phyloP scores from a whole-genome alignment of 2,797 vertebrate genomes.

The Graptemys geographica region DNA sequence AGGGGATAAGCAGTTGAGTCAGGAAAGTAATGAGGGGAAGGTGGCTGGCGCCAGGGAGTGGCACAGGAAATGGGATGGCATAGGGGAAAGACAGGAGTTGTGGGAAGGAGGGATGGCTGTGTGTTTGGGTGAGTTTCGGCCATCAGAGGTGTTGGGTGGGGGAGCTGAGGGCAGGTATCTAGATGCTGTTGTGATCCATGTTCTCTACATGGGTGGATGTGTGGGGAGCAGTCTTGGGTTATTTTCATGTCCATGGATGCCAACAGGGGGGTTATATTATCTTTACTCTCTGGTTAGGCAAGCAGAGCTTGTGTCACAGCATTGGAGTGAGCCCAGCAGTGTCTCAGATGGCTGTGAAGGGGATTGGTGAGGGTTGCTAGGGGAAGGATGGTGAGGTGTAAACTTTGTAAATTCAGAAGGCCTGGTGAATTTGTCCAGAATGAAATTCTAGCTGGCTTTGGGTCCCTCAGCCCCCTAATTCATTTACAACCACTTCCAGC shows the following conservation, averaged over 20 bases:
- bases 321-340: neutral
- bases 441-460: neutral
- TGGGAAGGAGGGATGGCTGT: too few relatives aligned
- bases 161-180: neutral
- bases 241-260: neutral
- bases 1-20: neutral
- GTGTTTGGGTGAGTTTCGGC: neutral
- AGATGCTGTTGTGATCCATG: neutral
- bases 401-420: neutral
- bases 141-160: neutral
- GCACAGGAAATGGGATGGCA: neutral
- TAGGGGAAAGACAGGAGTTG: neutral
- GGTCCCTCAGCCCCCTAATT: accelerated
- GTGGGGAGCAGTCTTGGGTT: neutral
- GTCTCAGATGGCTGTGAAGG: neutral
- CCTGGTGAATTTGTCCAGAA: neutral
- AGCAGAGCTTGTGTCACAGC: neutral
- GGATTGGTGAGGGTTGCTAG: neutral
- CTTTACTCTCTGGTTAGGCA: neutral
- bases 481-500: neutral
- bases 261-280: neutral
- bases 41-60: neutral
- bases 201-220: neutral
- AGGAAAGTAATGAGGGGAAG: too few relatives aligned
- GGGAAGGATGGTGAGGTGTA: neutral